Evolutionary conservation across 2,888 invertebrate species (phyloP).

Genomic region (Tigriopus californicus): DNA sequence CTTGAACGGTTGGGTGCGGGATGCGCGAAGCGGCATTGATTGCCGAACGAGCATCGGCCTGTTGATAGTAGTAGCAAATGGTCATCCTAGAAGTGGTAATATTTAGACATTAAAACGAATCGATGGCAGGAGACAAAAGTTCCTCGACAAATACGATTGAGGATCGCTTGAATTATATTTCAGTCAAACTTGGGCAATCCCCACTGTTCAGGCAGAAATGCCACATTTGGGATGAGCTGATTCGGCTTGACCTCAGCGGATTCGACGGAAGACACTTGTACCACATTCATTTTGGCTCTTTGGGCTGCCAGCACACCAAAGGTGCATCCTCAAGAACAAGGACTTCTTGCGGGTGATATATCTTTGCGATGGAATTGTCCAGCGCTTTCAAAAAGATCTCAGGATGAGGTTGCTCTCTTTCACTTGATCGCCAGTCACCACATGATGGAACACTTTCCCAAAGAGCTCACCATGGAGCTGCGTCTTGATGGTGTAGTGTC

Average conservation of each 20-base stretch:
- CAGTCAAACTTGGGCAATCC: background rate
- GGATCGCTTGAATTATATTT: background rate
- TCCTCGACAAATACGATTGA: background rate
- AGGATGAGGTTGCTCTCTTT: background rate
- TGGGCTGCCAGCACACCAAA: background rate
- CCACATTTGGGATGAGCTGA: background rate
- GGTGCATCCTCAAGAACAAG: constrained; percentile 3
- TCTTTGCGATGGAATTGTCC: background rate
- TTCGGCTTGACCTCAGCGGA: background rate
- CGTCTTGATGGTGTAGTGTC: background rate
- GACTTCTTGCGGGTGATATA: background rate
- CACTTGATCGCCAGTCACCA: constrained; percentile 1
- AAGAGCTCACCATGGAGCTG: background rate
- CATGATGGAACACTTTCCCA: background rate
- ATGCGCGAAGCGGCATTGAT: background rate
- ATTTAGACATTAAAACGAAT: background rate
- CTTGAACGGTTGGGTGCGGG: background rate
- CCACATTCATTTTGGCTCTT: background rate
- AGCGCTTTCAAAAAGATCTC: background rate
- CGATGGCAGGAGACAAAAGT: no score
- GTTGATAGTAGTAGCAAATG: background rate
- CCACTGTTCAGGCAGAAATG: background rate
- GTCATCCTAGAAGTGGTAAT: background rate
- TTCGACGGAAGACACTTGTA: background rate
- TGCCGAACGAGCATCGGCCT: background rate